Conservation (phyloP, 2,113 vertebrate genomes). For the Montifringilla adamsi region DNA sequence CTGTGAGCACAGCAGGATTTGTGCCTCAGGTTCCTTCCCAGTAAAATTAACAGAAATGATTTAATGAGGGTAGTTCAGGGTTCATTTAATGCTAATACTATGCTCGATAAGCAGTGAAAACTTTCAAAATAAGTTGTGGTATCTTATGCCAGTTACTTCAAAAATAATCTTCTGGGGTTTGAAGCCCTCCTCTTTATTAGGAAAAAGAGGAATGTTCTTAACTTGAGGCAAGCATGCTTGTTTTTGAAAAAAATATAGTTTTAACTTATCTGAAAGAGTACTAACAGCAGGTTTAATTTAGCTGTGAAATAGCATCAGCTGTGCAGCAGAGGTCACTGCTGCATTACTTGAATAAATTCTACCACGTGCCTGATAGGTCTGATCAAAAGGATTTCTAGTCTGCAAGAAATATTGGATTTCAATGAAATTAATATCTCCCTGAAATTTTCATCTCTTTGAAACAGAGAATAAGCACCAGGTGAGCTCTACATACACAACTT, state of each 20-base stretch:
- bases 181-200: not conserved
- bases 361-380: not conserved
- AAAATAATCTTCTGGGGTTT: not conserved
- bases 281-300: not conserved
- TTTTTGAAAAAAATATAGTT: not conserved
- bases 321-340: conserved; percentile 9
- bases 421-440: not conserved
- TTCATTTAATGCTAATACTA: not conserved
- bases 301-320: not conserved
- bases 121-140: not conserved
- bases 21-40: not conserved
- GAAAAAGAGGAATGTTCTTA: not conserved
- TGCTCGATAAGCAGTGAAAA: not conserved
- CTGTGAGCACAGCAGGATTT: not conserved
- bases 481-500: not conserved
- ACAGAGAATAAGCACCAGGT: not conserved
- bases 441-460: not conserved
- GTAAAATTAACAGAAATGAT: not conserved
- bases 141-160: not conserved
- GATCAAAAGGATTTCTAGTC: not conserved
- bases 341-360: not conserved
- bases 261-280: not conserved
- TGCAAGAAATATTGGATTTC: not conserved
- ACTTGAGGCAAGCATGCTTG: not conserved
- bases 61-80: not conserved